A percentile compares a stretch with the other conserved stretches of the same genome.
Conservation (phyloP, 2,797 vertebrate species). For the Sparidentex hasta region DNA sequence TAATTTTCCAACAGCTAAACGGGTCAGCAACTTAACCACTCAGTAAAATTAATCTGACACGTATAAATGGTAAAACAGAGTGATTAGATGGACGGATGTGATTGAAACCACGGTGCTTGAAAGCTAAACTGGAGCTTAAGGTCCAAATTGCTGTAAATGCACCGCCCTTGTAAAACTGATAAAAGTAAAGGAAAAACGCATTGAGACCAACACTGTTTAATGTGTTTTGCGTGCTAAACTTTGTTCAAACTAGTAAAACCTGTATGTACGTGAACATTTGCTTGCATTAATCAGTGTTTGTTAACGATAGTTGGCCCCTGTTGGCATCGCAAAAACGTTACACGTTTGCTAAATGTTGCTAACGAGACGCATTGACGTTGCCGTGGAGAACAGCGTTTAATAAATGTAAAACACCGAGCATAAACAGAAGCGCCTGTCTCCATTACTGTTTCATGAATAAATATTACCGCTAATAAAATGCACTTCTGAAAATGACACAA, state of each 20-base stretch:
- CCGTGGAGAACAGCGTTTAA: neutral
- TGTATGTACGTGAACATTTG: neutral
- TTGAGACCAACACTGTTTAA: fast-evolving
- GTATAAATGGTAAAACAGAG: neutral
- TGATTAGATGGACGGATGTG: neutral
- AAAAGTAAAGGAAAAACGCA: neutral
- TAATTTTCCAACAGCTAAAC: neutral
- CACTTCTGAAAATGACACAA: neutral
- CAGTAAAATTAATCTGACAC: neutral
- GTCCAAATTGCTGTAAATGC: neutral
- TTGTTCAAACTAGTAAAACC: neutral
- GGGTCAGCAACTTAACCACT: no score
- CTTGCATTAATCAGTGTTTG: neutral
- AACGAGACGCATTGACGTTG: constrained; percentile 40
- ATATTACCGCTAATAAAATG: no score
- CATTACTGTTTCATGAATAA: fast-evolving
- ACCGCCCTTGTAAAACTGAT: neutral
- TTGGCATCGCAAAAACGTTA: constrained; percentile 33
- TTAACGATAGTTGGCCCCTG: constrained; percentile 6
- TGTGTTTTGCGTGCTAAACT: fast-evolving
- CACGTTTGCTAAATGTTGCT: constrained; percentile 61
- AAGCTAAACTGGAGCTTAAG: neutral
- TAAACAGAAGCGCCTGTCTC: fast-evolving
- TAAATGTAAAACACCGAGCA: neutral
- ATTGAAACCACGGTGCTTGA: neutral